A percentile compares a stretch with the other conserved stretches of the same genome.
phyloP scores from a whole-genome alignment of 2,113 vertebrate genomes.

The Otolemur garnettii region DNA sequence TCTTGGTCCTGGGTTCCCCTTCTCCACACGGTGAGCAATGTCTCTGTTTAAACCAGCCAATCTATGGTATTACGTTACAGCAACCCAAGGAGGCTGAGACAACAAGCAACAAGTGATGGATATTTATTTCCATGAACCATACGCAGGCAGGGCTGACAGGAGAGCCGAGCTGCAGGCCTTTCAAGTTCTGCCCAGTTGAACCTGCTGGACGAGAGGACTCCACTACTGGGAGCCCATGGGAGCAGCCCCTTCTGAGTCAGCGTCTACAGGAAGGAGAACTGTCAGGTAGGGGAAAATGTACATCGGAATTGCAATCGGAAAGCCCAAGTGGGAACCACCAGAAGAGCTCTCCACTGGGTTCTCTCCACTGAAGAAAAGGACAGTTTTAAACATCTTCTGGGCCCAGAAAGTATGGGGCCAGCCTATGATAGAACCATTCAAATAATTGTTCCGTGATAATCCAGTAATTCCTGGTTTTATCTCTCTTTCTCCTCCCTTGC shows the following conservation, averaged over 20 bases:
- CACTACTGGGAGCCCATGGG: neutral
- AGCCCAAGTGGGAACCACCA: neutral
- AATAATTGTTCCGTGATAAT: neutral
- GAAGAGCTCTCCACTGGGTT: neutral
- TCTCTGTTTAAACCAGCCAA: neutral
- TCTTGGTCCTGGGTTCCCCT: neutral
- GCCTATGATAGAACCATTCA: neutral
- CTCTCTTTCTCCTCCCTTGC: neutral
- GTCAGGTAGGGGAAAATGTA: slow-evolving; percentile 1
- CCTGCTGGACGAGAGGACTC: neutral
- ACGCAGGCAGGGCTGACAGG: neutral
- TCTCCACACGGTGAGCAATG: neutral
- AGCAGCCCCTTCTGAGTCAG: neutral
- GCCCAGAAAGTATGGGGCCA: neutral
- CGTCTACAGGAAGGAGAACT: neutral
- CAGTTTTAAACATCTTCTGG: neutral
- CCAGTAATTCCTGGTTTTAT: neutral
- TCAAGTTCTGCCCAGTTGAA: neutral
- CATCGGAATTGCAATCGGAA: neutral
- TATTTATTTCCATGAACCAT: neutral
- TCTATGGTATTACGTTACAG: neutral
- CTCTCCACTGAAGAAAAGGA: neutral
- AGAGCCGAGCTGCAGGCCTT: neutral
- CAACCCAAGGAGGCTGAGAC: neutral
- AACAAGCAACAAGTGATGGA: neutral